phyloP scores from a whole-genome alignment of 1,140 invertebrate genomes.

The Penaeus indicus region DNA sequence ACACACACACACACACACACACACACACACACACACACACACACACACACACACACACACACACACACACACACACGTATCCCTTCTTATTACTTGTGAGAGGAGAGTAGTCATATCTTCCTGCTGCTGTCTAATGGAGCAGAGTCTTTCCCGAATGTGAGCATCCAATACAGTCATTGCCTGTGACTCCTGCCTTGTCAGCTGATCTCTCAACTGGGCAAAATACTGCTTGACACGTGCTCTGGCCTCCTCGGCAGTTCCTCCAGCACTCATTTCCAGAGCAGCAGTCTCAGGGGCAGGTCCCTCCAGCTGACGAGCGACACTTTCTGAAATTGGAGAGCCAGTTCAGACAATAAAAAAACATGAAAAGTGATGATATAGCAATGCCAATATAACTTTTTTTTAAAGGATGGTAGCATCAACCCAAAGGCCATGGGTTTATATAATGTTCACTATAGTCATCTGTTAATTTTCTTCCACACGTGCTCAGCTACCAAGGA shows the following conservation, averaged over 20 bases:
- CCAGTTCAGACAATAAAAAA: background rate
- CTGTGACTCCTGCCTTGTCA: conserved; percentile 75
- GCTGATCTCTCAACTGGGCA: conserved; percentile 73
- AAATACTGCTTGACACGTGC: conserved; percentile 75
- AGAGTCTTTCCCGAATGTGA: conserved; percentile 75
- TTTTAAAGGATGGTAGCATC: too few species aligned
- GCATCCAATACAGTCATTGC: conserved; percentile 76
- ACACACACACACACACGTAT: background rate
- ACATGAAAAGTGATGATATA: too few species aligned
- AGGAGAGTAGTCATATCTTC: conserved; percentile 75
- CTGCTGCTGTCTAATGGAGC: conserved; percentile 75
- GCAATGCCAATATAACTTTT: too few species aligned
- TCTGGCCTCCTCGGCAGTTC: conserved; percentile 72
- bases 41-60: too few species aligned
- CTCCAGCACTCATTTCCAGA: conserved; percentile 62
- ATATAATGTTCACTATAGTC: too few species aligned
- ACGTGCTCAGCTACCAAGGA: too few species aligned
- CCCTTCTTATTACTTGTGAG: conserved; percentile 70
- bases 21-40: too few species aligned
- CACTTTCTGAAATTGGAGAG: conserved; percentile 69
- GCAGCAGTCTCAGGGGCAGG: conserved; percentile 65
- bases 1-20: too few species aligned
- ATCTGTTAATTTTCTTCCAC: too few species aligned
- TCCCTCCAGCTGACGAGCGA: conserved; percentile 70
- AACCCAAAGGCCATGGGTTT: too few species aligned